Evolutionary conservation across 2,113 vertebrate species (phyloP).

Genomic region (Mungos mungo): DNA sequence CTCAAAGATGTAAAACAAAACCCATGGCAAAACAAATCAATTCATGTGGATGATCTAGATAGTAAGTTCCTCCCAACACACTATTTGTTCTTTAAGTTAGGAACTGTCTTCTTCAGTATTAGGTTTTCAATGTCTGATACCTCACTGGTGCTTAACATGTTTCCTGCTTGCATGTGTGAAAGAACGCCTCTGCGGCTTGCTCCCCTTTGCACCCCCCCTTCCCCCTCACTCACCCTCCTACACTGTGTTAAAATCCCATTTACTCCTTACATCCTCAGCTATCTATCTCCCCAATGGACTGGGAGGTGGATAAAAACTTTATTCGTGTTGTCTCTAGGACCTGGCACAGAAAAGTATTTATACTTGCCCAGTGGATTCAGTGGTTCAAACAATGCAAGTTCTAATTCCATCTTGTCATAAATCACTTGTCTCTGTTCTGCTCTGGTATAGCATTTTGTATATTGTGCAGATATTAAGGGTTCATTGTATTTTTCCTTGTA

Average conservation of each 20-base stretch:
- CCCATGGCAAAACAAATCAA: background rate
- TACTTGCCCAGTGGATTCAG: background rate
- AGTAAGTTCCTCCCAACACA: background rate
- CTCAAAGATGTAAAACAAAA: background rate
- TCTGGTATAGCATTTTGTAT: background rate
- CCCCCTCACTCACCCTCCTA: background rate
- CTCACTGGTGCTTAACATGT: background rate
- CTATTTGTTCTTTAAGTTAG: background rate
- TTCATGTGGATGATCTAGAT: background rate
- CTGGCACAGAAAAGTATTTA: background rate
- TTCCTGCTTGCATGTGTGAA: background rate
- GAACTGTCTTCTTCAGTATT: background rate
- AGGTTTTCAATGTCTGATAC: background rate
- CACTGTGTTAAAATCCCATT: background rate
- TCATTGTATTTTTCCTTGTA: background rate
- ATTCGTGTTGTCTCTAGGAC: background rate
- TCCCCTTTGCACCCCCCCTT: background rate
- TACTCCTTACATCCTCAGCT: background rate
- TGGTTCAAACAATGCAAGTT: background rate
- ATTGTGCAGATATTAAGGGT: background rate
- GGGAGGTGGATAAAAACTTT: background rate
- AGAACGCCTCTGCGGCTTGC: background rate
- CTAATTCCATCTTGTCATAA: background rate
- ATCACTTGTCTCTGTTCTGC: background rate
- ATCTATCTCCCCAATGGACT: background rate